A percentile compares a stretch with the other conserved stretches of the same genome.
phyloP scores from a whole-genome alignment of 2,888 invertebrate genomes.

The Lacanobia oleracea region DNA sequence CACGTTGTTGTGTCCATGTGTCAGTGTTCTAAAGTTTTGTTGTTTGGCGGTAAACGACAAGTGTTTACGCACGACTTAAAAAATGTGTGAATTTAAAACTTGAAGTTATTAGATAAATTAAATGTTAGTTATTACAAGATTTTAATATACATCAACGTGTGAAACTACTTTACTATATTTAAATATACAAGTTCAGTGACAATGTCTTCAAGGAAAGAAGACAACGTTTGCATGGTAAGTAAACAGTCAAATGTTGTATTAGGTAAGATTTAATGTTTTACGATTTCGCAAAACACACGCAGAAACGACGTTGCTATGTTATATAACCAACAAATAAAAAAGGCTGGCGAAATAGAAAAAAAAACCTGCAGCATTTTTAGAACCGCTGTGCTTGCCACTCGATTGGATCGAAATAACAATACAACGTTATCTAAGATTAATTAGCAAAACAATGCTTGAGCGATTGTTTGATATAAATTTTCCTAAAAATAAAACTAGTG shows the following conservation, averaged over 20 bases:
- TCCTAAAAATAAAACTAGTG: not conserved
- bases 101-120: not conserved
- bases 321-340: conserved; percentile 15
- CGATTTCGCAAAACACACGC: conserved; percentile 7
- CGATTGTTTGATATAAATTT: not conserved
- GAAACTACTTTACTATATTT: not conserved
- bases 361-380: not conserved
- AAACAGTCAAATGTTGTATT: conserved; percentile 11
- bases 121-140: not conserved
- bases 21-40: not conserved
- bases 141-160: not conserved
- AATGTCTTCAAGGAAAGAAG: conserved; percentile 35
- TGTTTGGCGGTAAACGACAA: conserved; percentile 1
- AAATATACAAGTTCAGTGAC: conserved; percentile 1
- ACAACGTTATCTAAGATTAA: not conserved
- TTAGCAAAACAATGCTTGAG: conserved; percentile 15
- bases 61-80: not conserved
- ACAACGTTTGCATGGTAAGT: conserved; percentile 32
- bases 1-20: not conserved
- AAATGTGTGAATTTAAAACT: conserved; percentile 9
- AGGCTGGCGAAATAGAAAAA: conserved; percentile 1
- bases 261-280: not conserved
- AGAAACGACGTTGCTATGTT: not conserved
- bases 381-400: not conserved
- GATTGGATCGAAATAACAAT: not conserved